These are phyloP conservation scores for Hylomyscus alleni DNA, from an alignment of 2,797 vertebrate species.

Conservation along the genomic window DNA sequence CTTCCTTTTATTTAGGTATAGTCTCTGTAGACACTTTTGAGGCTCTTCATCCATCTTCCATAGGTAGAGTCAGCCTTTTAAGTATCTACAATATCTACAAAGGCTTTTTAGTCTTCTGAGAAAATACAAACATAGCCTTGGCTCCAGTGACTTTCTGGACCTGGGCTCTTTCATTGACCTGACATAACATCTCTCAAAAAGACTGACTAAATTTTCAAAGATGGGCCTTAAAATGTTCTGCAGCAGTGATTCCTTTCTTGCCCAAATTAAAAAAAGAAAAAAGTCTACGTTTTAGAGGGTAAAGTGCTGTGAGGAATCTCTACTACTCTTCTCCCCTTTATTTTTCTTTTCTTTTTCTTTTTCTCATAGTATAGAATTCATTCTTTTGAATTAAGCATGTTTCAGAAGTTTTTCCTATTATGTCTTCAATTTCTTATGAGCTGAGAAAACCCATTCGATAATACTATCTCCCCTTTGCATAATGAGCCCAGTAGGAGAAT, in stretches of 20 bases:
- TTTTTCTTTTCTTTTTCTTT: too few species aligned
- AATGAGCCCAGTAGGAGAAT: too few species aligned
- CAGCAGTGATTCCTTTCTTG: neutral
- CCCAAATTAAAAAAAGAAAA: neutral
- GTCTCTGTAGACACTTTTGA: neutral
- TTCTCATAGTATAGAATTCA: too few species aligned
- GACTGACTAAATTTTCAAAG: neutral
- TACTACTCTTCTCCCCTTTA: neutral
- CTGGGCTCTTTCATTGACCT: neutral
- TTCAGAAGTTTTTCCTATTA: too few species aligned
- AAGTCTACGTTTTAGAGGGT: neutral
- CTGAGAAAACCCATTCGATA: too few species aligned
- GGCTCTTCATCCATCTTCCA: neutral
- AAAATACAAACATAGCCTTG: neutral
- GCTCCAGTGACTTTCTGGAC: neutral
- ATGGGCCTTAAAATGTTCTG: too few species aligned
- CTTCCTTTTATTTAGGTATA: too few species aligned
- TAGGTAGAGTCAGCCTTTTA: neutral
- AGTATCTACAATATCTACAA: neutral
- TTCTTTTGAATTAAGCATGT: too few species aligned
- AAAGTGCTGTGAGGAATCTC: neutral
- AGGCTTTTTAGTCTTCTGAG: neutral
- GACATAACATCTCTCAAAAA: neutral
- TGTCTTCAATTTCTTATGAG: too few species aligned
- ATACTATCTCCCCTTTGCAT: too few species aligned